Percentiles rank a stretch among this genome's conserved stretches.
Evolutionary conservation across 2,113 vertebrate genomes (phyloP).

Genomic region (Rhizomys pruinosus): DNA sequence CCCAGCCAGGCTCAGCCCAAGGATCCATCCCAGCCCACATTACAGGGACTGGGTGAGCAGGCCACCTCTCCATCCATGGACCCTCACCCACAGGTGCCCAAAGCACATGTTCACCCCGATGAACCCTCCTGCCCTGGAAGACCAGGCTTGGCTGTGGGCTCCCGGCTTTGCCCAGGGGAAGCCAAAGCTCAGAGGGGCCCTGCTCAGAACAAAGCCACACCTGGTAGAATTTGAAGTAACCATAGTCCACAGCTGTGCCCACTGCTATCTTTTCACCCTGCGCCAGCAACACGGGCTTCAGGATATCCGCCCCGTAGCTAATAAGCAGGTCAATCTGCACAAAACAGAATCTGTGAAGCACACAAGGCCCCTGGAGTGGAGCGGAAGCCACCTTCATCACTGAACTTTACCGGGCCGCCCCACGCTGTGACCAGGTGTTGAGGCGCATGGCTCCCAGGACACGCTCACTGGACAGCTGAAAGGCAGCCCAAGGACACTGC

Average conservation of each 20-base stretch:
- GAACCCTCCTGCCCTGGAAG: no score
- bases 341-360: neutral
- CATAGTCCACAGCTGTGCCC: conserved; percentile 91
- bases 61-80: neutral
- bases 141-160: neutral
- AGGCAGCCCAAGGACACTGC: fast-evolving
- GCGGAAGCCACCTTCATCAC: neutral
- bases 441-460: neutral
- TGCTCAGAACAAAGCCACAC: conserved; percentile 73
- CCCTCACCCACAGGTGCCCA: neutral
- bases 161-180: neutral
- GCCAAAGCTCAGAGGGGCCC: neutral
- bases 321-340: conserved; percentile 87
- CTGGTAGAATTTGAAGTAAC: conserved; percentile 88
- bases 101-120: no score
- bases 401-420: neutral
- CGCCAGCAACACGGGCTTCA: conserved; percentile 86
- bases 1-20: neutral
- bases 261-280: conserved; percentile 77
- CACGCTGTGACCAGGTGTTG: neutral
- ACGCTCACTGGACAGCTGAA: neutral
- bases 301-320: conserved; percentile 86
- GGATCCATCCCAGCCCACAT: neutral
- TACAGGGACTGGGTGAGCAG: neutral
- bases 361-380: no score